Evolutionary conservation across 2,797 vertebrate genomes (phyloP).

Genomic region (Sebastes aleutianus): DNA sequence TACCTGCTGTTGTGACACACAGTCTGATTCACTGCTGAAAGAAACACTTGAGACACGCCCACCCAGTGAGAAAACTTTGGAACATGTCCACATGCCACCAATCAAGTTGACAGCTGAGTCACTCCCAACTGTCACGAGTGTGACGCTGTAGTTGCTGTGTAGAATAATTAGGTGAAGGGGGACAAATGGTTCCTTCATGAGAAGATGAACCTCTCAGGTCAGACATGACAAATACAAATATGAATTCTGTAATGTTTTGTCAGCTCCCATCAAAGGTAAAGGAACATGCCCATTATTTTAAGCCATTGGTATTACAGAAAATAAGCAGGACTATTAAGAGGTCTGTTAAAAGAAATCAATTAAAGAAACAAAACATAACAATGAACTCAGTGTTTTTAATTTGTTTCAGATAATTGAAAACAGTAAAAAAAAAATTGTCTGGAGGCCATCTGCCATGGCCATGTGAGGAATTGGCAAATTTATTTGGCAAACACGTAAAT

Average conservation of each 20-base stretch:
- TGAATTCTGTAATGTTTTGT: neutral
- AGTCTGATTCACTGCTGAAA: neutral
- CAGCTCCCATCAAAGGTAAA: neutral
- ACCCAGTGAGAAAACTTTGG: constrained; percentile 6
- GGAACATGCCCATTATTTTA: neutral
- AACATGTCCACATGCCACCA: neutral
- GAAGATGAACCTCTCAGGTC: neutral
- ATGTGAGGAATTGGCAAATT: neutral
- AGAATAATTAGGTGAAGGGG: neutral
- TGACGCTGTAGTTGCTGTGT: neutral
- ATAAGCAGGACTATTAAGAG: neutral
- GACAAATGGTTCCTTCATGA: neutral
- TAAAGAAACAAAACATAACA: neutral
- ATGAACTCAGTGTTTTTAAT: neutral
- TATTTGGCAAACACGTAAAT: neutral
- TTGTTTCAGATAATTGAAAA: neutral
- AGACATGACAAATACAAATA: neutral
- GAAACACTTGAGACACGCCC: neutral
- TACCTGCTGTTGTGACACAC: neutral
- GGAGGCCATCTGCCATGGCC: neutral
- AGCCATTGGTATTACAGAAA: neutral
- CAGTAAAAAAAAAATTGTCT: neutral
- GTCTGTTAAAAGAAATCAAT: neutral
- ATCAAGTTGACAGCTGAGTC: constrained; percentile 23
- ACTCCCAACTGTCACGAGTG: neutral